These are phyloP conservation scores for Micromussa lordhowensis DNA, from an alignment of 92 coral and sea anemone species.

Conservation along the genomic window DNA sequence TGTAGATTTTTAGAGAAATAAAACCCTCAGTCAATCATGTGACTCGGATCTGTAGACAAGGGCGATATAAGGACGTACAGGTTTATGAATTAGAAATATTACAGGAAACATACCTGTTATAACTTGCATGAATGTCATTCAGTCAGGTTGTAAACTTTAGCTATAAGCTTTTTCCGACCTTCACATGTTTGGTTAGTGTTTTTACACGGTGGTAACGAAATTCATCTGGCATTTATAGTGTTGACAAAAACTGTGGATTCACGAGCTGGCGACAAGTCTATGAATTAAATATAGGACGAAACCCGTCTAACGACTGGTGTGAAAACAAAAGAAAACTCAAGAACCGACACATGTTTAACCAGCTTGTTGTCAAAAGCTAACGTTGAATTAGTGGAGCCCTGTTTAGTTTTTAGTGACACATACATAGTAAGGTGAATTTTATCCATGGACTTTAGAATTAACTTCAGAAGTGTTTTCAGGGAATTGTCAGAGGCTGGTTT, in stretches of 20 bases:
- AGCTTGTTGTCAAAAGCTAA: background rate
- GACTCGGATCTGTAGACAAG: background rate
- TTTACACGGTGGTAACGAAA: background rate
- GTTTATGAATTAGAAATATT: background rate
- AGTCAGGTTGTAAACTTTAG: background rate
- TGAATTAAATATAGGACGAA: conserved; percentile 22
- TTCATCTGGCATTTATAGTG: background rate
- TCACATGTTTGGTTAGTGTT: background rate
- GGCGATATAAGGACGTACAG: background rate
- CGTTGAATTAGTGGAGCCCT: no score
- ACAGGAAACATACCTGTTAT: background rate
- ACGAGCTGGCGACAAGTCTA: background rate
- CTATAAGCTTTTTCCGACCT: background rate
- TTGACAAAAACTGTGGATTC: background rate
- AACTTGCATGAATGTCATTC: background rate
- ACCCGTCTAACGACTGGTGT: conserved; percentile 16
- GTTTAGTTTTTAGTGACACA: background rate
- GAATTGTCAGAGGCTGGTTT: background rate
- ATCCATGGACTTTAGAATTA: background rate
- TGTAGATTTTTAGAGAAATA: background rate
- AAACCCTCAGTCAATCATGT: background rate
- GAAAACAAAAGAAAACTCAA: background rate
- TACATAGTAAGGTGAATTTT: background rate
- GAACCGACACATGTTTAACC: conserved; percentile 2
- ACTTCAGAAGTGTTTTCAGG: background rate